phyloP scores from a whole-genome alignment of 2,888 invertebrate species.

The Pilophorus perplexus region DNA sequence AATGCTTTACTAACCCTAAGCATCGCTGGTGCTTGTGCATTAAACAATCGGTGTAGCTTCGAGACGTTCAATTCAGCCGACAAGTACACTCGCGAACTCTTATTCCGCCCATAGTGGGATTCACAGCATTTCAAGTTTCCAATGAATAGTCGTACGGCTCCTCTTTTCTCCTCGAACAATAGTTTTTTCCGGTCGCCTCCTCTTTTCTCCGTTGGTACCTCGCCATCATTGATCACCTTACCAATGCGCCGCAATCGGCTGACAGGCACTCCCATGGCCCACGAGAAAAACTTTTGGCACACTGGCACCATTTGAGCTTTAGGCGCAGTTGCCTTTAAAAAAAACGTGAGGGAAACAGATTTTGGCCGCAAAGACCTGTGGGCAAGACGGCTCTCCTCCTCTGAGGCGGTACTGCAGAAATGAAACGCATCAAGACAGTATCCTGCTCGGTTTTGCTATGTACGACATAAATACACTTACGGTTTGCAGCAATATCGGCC shows the following conservation, averaged over 20 bases:
- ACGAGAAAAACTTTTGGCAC: constrained; percentile 17
- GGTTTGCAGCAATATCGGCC: no score
- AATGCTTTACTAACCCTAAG: background rate
- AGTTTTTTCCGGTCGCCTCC: background rate
- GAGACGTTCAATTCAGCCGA: constrained; percentile 3
- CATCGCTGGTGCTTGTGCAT: background rate
- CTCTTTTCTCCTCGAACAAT: background rate
- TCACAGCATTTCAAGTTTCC: constrained; percentile 4
- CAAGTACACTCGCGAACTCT: constrained; percentile 17
- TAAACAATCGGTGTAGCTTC: constrained; percentile 1
- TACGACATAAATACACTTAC: no score
- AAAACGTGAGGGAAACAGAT: no score
- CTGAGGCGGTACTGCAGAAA: no score
- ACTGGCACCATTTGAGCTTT: constrained; percentile 9
- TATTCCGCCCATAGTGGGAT: constrained; percentile 11
- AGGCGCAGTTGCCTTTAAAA: background rate
- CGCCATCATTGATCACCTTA: background rate
- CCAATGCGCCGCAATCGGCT: constrained; percentile 3
- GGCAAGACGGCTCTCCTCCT: no score
- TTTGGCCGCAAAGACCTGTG: no score
- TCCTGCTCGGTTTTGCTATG: no score
- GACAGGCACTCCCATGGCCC: background rate
- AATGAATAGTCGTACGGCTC: background rate
- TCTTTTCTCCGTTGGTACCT: background rate
- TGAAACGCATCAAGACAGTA: no score